phyloP scores from a whole-genome alignment of 2,797 vertebrate genomes.

The Microchirus variegatus region DNA sequence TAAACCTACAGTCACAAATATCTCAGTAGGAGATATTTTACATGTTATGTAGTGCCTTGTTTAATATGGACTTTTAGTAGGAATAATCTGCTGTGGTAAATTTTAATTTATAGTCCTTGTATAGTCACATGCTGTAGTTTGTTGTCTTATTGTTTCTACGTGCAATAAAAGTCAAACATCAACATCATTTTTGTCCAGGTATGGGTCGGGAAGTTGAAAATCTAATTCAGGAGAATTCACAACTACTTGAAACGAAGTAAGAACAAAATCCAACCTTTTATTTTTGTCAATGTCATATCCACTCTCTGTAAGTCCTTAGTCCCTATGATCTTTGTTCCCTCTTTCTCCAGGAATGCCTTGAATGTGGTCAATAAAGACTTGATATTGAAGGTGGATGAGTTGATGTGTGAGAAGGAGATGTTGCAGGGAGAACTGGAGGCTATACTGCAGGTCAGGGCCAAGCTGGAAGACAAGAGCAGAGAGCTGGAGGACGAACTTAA shows the following conservation, averaged over 20 bases:
- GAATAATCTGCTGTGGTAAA: slow-evolving; percentile 16
- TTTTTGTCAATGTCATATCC: neutral
- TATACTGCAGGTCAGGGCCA: slow-evolving; percentile 87
- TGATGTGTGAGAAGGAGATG: slow-evolving; percentile 94
- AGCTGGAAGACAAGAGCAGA: slow-evolving; percentile 89
- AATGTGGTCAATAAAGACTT: slow-evolving; percentile 99
- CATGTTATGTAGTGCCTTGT: slow-evolving; percentile 25
- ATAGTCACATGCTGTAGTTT: slow-evolving; percentile 24
- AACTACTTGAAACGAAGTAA: slow-evolving; percentile 98
- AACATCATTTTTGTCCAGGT: slow-evolving; percentile 78
- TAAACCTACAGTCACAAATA: slow-evolving; percentile 26
- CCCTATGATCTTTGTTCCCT: slow-evolving; percentile 12
- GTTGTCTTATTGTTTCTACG: slow-evolving; percentile 1
- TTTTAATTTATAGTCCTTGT: slow-evolving; percentile 28
- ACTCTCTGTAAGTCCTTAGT: too few relatives aligned
- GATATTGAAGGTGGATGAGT: slow-evolving; percentile 94
- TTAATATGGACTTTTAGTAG: slow-evolving; percentile 18
- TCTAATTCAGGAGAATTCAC: slow-evolving; percentile 95
- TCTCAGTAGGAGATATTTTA: slow-evolving; percentile 47
- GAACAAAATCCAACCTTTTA: slow-evolving; percentile 31
- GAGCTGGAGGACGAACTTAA: slow-evolving; percentile 96
- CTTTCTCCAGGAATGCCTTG: slow-evolving; percentile 89
- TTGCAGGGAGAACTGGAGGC: slow-evolving; percentile 92
- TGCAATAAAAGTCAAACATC: slow-evolving; percentile 1
- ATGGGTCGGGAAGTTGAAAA: slow-evolving; percentile 99